These are phyloP conservation scores for Hephaestus fuliginosus DNA, from an alignment of 2,797 vertebrate species.

Conservation along the genomic window DNA sequence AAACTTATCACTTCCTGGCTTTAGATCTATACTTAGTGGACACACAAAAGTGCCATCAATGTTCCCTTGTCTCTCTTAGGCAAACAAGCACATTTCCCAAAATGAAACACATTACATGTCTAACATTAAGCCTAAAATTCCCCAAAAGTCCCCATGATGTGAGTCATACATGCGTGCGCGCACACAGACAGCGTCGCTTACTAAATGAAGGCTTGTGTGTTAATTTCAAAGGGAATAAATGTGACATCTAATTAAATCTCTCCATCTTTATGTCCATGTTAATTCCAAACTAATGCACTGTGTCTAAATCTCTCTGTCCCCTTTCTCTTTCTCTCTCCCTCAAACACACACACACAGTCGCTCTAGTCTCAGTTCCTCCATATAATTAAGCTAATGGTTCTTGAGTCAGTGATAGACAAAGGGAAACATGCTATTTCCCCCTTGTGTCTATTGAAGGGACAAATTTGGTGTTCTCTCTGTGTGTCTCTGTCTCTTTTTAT, in stretches of 20 bases:
- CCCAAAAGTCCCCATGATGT: constrained; percentile 2
- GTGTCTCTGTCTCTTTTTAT: constrained; percentile 51
- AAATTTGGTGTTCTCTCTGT: constrained; percentile 65
- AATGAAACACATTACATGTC: too few species aligned
- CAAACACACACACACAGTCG: constrained; percentile 30
- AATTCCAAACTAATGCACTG: constrained; percentile 47
- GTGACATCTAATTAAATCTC: constrained; percentile 44
- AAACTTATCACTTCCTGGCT: background rate
- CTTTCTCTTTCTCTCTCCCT: too few species aligned
- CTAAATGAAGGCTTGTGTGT: constrained; percentile 16
- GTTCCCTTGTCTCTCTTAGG: background rate
- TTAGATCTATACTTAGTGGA: background rate
- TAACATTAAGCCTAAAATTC: background rate
- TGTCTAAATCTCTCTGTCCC: constrained; percentile 17
- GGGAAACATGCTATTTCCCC: constrained; percentile 79
- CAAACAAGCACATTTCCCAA: background rate
- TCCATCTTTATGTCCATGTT: constrained; percentile 42
- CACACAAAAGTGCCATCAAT: background rate
- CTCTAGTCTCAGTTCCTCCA: constrained; percentile 53
- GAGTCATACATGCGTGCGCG: background rate
- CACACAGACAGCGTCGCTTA: background rate
- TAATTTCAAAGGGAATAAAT: background rate
- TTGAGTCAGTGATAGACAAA: constrained; percentile 78
- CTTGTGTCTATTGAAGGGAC: constrained; percentile 58
- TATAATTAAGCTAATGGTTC: constrained; percentile 84